A percentile compares a stretch with the other conserved stretches of the same genome.
These are phyloP conservation scores for Clavelina lepadiformis DNA, from an alignment of 23 tunicate species.

Conservation along the genomic window DNA sequence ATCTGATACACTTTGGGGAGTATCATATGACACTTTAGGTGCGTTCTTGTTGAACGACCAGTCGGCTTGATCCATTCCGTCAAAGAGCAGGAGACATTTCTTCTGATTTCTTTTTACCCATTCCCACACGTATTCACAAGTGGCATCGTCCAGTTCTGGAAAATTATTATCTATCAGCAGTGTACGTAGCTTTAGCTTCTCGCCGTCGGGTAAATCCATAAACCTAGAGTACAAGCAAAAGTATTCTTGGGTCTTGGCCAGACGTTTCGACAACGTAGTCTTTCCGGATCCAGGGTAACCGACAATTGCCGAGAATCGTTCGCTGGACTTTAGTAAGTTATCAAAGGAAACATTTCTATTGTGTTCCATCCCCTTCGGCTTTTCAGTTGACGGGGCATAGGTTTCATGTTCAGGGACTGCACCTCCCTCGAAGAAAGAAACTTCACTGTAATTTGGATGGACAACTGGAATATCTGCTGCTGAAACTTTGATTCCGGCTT, in stretches of 20 bases:
- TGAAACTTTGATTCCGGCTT: too few relatives aligned
- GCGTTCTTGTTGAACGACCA: conserved; percentile 8
- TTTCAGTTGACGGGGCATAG: too few relatives aligned
- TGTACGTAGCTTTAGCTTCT: background rate
- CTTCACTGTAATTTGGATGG: too few relatives aligned
- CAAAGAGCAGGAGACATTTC: conserved; percentile 20
- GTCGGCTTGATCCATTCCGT: conserved; percentile 21
- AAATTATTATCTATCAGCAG: conserved; percentile 12
- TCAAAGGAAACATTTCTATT: too few relatives aligned
- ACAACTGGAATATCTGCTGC: too few relatives aligned
- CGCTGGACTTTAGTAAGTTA: too few relatives aligned
- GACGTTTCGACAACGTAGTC: conserved; percentile 18
- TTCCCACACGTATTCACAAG: conserved; percentile 1
- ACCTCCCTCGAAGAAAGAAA: too few relatives aligned
- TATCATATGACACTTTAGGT: background rate
- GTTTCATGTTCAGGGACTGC: too few relatives aligned
- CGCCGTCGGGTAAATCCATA: background rate
- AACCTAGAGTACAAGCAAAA: conserved; percentile 10
- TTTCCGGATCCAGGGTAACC: conserved; percentile 44
- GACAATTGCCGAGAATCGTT: too few relatives aligned
- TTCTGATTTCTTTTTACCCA: conserved; percentile 3
- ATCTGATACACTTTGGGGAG: background rate
- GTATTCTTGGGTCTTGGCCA: background rate
- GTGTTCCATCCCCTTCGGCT: too few relatives aligned
- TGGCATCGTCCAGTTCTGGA: conserved; percentile 1